Evolutionary conservation across 2,797 vertebrate genomes (phyloP).

Genomic region (Neosilurus hyrtlii): DNA sequence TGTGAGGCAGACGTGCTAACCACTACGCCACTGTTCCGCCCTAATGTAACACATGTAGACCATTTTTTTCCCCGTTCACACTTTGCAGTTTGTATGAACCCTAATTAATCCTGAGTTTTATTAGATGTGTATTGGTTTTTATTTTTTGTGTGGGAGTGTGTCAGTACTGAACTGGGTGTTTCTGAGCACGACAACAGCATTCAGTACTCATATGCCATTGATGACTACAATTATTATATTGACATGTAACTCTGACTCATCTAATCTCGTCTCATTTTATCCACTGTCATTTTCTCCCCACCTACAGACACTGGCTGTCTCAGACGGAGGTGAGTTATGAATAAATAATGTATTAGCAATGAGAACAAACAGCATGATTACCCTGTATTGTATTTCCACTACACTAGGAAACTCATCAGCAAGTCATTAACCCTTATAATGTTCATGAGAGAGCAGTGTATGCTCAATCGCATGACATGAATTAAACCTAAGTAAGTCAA

Average conservation of each 20-base stretch:
- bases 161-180: not conserved
- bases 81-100: not conserved
- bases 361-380: conserved; percentile 20
- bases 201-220: conserved; percentile 3
- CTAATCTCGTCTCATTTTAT: conserved; percentile 33
- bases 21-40: too few species aligned
- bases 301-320: conserved; percentile 86
- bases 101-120: not conserved
- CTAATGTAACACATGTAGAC: not conserved
- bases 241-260: conserved; percentile 26
- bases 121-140: conserved; percentile 1
- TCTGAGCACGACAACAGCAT: not conserved
- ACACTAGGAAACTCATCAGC: not conserved
- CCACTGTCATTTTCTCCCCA: conserved; percentile 53
- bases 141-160: not conserved
- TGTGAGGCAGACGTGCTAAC: too few species aligned
- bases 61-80: not conserved
- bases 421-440: not conserved
- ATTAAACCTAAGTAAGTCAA: not conserved
- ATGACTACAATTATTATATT: conserved; percentile 23
- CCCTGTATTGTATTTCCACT: not conserved
- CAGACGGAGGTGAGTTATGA: conserved; percentile 89
- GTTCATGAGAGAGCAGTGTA: not conserved
- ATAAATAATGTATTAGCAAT: conserved; percentile 37
- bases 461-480: not conserved